Evolutionary conservation across 2,888 invertebrate genomes (phyloP).

Genomic region (Lithophane ornitopus): DNA sequence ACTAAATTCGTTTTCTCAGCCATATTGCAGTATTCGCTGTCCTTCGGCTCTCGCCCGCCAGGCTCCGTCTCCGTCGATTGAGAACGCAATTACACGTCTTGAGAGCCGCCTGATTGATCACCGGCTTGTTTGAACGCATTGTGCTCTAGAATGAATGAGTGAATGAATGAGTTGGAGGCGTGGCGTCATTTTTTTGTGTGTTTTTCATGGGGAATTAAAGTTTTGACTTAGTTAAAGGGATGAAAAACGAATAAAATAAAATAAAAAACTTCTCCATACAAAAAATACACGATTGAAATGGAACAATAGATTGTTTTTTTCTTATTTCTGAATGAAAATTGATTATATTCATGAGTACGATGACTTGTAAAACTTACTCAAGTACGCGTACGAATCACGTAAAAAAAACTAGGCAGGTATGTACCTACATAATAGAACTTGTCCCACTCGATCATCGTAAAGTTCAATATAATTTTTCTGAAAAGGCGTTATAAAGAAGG

Average conservation of each 20-base stretch:
- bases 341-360: too few species aligned
- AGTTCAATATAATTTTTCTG: not conserved
- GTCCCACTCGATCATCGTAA: too few species aligned
- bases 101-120: slow-evolving; percentile 49
- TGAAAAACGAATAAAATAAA: too few species aligned
- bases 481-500: not conserved
- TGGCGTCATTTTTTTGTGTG: not conserved
- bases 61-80: slow-evolving; percentile 37
- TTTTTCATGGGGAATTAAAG: not conserved
- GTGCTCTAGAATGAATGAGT: slow-evolving; percentile 17
- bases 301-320: too few species aligned
- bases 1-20: not conserved
- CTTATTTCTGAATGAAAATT: too few species aligned
- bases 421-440: too few species aligned
- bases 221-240: not conserved
- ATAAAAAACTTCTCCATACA: too few species aligned
- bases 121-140: slow-evolving; percentile 42
- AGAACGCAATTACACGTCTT: slow-evolving; percentile 53
- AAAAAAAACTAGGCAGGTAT: too few species aligned
- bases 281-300: too few species aligned
- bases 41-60: not conserved
- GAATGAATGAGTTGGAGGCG: slow-evolving; percentile 1
- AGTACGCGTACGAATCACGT: fast-evolving
- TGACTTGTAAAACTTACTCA: too few species aligned
- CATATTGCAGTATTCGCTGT: not conserved